Base-by-base conservation (phyloP, 1,140 invertebrate species). In the Pseudomyrmex dendroicus region DNA sequence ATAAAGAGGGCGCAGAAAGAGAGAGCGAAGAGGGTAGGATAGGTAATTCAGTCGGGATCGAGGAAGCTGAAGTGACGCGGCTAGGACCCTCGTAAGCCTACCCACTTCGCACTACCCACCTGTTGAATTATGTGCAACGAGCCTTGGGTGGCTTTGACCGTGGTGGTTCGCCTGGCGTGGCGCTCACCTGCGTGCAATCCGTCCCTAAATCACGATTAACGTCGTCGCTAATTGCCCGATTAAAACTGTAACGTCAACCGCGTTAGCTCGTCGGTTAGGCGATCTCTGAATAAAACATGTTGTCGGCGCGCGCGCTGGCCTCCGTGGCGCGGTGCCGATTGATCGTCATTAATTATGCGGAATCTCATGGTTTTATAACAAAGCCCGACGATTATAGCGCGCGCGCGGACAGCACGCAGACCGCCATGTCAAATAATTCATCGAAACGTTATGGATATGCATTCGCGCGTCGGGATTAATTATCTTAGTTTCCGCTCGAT, bases 71-170 rank as follows among this genome's bases (percentile, higher is more conserved):
- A 82, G 84, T 82, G 77, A 86, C 56, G 72, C 76, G 76, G 10
- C 50, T 86, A 61, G 87, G 84, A 80, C 54, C 76, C 52, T 80
- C 82, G 78, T 86, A 89, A 89, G 87, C 77, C 86, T 88, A 35
- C 35, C 35, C 3, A 84, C 76, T 85, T 90, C 80, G 52, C 54
- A 73, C 74, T 84, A 90, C 85, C 89, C 90, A 91, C 90, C 88
- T 91, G 90, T 91, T 91, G 90, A 90, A 87, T 89, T 89, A 89
- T 82, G 78, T 82, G 84, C 67, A 84, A 44, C 62, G 67, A 73
- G 56, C 73, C 70, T 76, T 73, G 70, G 52, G 25, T 73, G 59
- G 72, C 72, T 35, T 35, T 82, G 77, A 86, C 74, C 86, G 72
- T 50, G 25, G 54, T 22, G 44, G 64, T 4, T 15, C 20, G 48